Conservation (phyloP, 2,797 vertebrate genomes). For the Tinamus major region DNA sequence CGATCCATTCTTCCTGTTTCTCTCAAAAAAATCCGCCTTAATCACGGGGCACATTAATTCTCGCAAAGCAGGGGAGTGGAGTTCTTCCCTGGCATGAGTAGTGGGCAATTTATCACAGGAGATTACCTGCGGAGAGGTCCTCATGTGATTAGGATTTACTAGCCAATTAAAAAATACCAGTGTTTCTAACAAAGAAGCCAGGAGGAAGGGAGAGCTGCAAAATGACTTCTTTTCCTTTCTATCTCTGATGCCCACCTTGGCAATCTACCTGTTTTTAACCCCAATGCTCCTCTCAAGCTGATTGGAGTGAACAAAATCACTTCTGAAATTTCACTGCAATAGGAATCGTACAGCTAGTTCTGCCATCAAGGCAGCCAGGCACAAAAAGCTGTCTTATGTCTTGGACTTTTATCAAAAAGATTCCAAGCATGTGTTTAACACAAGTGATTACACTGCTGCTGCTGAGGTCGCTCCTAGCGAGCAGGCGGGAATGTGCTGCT, state of each 20-base stretch:
- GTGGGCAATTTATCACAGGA: slow-evolving; percentile 56
- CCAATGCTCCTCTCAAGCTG: background rate
- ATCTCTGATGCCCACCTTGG: background rate
- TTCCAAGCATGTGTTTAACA: background rate
- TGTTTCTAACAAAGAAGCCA: slow-evolving; percentile 41
- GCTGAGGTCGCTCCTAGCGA: background rate
- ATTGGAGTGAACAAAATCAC: background rate
- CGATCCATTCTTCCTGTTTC: background rate
- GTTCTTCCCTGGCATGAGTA: background rate
- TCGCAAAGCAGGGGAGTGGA: background rate
- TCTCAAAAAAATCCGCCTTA: background rate
- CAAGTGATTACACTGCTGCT: background rate
- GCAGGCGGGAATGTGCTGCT: background rate
- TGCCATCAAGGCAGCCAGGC: background rate
- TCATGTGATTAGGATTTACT: slow-evolving; percentile 66
- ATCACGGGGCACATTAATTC: background rate
- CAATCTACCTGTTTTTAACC: slow-evolving; percentile 3
- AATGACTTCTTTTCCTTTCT: slow-evolving; percentile 57
- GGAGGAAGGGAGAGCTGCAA: slow-evolving; percentile 43
- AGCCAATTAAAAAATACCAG: slow-evolving; percentile 57
- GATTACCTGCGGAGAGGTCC: slow-evolving; percentile 36
- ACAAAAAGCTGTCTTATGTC: background rate
- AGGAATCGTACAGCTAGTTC: background rate
- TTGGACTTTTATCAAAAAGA: background rate
- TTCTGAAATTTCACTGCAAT: background rate